phyloP scores from a whole-genome alignment of 2,113 vertebrate species.

The Theristicus caerulescens region DNA sequence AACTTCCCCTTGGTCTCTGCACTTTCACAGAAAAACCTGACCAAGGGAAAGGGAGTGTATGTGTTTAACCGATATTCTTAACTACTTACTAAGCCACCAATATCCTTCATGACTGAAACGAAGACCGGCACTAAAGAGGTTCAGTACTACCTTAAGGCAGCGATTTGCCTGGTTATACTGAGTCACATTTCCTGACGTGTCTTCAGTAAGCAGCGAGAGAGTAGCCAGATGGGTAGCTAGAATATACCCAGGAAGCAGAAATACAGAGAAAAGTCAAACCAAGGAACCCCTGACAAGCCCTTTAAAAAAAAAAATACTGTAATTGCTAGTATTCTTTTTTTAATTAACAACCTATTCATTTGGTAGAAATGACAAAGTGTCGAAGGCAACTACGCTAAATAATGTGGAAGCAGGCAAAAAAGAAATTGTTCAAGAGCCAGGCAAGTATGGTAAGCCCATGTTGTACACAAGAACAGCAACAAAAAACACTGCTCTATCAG shows the following conservation, averaged over 20 bases:
- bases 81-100: neutral
- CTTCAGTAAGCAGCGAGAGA: neutral
- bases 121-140: neutral
- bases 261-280: neutral
- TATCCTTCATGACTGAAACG: neutral
- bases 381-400: neutral
- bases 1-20: neutral
- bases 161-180: neutral
- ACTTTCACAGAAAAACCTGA: neutral
- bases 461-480: neutral
- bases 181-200: neutral
- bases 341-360: neutral
- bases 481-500: neutral
- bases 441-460: neutral
- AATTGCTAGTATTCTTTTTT: neutral
- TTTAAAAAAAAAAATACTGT: neutral
- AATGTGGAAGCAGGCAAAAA: neutral
- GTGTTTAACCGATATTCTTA: neutral
- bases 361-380: neutral
- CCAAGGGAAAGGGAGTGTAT: neutral
- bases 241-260: neutral
- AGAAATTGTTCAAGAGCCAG: neutral
- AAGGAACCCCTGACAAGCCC: neutral
- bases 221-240: neutral
- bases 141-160: neutral